phyloP scores from a whole-genome alignment of 2,797 vertebrate genomes.

The Phrynocephalus forsythii region DNA sequence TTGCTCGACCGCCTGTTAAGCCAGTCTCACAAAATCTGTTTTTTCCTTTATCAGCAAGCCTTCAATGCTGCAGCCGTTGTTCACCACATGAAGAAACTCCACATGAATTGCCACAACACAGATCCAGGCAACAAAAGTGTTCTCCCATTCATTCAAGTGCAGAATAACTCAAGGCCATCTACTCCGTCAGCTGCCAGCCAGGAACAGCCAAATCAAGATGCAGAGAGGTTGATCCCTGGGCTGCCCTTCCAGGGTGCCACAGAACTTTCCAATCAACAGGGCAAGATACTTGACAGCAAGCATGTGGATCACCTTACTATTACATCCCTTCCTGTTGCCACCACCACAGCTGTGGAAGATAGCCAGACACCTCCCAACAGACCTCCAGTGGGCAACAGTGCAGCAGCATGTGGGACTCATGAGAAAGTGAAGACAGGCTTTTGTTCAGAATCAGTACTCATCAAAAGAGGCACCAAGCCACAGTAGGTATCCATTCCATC shows the following conservation, averaged over 20 bases:
- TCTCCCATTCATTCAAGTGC: neutral
- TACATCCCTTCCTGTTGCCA: slow-evolving; percentile 23
- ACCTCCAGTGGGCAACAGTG: slow-evolving; percentile 74
- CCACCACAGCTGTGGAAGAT: slow-evolving; percentile 63
- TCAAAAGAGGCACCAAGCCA: slow-evolving; percentile 73
- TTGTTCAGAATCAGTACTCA: slow-evolving; percentile 72
- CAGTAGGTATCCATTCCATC: slow-evolving; percentile 73
- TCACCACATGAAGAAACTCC: slow-evolving; percentile 90
- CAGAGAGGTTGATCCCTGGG: rapidly evolving
- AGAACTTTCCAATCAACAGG: neutral
- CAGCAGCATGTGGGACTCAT: slow-evolving; percentile 70
- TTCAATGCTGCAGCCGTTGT: slow-evolving; percentile 86
- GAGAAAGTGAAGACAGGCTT: slow-evolving; percentile 72
- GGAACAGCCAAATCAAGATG: rapidly evolving
- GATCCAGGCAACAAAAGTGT: slow-evolving; percentile 11
- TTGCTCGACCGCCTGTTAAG: neutral
- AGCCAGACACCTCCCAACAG: slow-evolving; percentile 70
- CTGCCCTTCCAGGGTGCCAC: slow-evolving; percentile 31
- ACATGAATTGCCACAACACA: slow-evolving; percentile 75
- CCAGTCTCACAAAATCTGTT: neutral
- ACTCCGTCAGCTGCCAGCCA: slow-evolving; percentile 45
- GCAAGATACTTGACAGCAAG: neutral
- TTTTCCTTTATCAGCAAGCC: slow-evolving; percentile 83
- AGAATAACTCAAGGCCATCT: slow-evolving; percentile 48
- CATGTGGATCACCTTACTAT: slow-evolving; percentile 54